Evolutionary conservation across 2,888 invertebrate genomes (phyloP).

Genomic region (Drosophila birchii): DNA sequence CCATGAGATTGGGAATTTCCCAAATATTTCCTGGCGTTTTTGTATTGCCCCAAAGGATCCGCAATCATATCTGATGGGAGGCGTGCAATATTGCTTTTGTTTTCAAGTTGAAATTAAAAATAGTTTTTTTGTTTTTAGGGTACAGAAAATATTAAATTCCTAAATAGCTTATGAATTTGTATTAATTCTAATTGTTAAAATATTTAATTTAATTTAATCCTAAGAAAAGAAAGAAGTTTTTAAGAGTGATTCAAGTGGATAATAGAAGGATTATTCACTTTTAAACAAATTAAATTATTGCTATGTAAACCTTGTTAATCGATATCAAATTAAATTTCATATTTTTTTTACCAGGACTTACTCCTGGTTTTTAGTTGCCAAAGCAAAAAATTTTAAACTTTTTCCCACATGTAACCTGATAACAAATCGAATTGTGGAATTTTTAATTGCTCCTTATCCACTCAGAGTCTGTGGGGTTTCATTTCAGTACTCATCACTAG

Average conservation of each 20-base stretch:
- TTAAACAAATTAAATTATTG: not conserved
- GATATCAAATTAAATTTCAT: not conserved
- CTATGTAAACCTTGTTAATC: not conserved
- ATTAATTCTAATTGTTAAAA: not conserved
- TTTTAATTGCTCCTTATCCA: conserved; percentile 41
- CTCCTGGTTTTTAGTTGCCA: not conserved
- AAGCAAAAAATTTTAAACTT: not conserved
- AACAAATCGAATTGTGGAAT: conserved; percentile 34
- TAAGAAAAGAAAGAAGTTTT: not conserved
- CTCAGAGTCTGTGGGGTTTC: conserved; percentile 15
- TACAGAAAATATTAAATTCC: not conserved
- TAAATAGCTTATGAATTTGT: not conserved
- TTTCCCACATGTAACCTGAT: conserved; percentile 31
- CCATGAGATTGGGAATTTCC: conserved; percentile 24
- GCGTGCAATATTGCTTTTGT: not conserved
- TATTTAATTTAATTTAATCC: not conserved
- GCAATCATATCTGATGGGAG: not conserved
- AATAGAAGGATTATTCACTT: not conserved
- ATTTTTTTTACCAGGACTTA: not conserved
- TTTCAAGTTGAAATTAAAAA: not conserved
- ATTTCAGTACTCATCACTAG: conserved; percentile 27
- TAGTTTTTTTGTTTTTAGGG: not conserved
- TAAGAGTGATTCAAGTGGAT: no score
- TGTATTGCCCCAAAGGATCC: not conserved
- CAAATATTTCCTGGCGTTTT: conserved; percentile 7